Conservation (phyloP, 2,888 invertebrate species). For the Plagodis pulveraria region DNA sequence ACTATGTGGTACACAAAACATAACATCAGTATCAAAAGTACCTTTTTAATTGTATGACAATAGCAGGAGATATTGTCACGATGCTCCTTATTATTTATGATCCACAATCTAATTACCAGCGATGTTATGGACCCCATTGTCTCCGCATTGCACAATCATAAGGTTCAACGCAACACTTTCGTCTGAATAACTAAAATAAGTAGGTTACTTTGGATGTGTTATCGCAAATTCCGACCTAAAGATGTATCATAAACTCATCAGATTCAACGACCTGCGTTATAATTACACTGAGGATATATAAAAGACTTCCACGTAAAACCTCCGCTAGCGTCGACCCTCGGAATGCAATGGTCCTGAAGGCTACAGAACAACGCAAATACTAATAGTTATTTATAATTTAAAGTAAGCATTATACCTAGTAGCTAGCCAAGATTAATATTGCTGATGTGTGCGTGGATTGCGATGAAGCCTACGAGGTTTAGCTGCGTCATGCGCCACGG, state of each 20-base stretch:
- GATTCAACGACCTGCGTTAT: background rate
- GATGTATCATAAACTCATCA: background rate
- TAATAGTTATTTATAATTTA: constrained; percentile 11
- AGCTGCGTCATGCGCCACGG: background rate
- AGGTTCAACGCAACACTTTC: background rate
- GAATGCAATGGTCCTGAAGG: background rate
- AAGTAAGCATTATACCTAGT: constrained; percentile 4
- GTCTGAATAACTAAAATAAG: background rate
- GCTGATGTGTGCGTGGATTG: constrained; percentile 6
- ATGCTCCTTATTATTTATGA: background rate
- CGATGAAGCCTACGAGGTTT: constrained; percentile 3
- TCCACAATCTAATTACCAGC: background rate
- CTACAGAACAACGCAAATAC: constrained; percentile 1
- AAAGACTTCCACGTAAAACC: background rate
- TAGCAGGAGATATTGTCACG: background rate
- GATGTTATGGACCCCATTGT: constrained; percentile 1
- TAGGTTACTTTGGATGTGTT: background rate
- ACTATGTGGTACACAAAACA: no score
- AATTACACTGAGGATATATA: background rate
- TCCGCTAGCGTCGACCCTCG: background rate
- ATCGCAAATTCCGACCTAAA: background rate
- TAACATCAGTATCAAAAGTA: background rate
- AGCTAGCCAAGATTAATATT: constrained; percentile 4
- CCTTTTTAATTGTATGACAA: background rate
- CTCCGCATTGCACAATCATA: background rate